Conservation (phyloP, 64 coral and sea anemone genomes). For the Dendronephthya gigantea region DNA sequence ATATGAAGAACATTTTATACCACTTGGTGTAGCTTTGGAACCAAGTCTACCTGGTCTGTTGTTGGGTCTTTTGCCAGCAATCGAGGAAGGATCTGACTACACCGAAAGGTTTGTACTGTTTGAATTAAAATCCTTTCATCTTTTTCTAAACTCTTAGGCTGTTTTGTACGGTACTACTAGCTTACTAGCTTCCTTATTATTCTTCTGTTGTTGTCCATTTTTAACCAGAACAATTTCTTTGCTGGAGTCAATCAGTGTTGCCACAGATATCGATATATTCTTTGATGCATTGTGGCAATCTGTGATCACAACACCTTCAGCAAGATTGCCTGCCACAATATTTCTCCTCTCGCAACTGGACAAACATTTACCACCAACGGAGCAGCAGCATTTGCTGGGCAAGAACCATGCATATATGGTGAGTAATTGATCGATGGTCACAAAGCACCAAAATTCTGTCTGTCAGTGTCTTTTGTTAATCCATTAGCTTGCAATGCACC, state of each 20-base stretch:
- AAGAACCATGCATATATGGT: slow-evolving; percentile 67
- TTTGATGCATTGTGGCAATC: slow-evolving; percentile 57
- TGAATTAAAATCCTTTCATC: not conserved
- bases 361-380: slow-evolving; percentile 38
- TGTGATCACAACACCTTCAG: slow-evolving; percentile 38
- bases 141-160: no score
- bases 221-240: slow-evolving; percentile 53
- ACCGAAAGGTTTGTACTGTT: slow-evolving; percentile 63
- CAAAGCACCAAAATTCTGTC: not conserved
- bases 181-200: no score
- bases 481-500: no score
- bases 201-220: not conserved
- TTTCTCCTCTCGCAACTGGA: slow-evolving; percentile 74
- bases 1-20: slow-evolving; percentile 73
- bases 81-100: slow-evolving; percentile 92
- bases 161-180: no score
- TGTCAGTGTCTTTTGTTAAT: no score
- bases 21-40: slow-evolving; percentile 65
- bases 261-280: slow-evolving; percentile 61
- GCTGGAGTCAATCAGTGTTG: slow-evolving; percentile 54
- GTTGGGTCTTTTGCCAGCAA: slow-evolving; percentile 66
- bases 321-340: slow-evolving; percentile 59
- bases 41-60: slow-evolving; percentile 68
- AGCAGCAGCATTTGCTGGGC: slow-evolving; percentile 63
- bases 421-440: not conserved